A percentile compares a stretch with the other conserved stretches of the same genome.
phyloP scores from a whole-genome alignment of 2,888 invertebrate genomes.

The Mesorhabditis sp. region DNA sequence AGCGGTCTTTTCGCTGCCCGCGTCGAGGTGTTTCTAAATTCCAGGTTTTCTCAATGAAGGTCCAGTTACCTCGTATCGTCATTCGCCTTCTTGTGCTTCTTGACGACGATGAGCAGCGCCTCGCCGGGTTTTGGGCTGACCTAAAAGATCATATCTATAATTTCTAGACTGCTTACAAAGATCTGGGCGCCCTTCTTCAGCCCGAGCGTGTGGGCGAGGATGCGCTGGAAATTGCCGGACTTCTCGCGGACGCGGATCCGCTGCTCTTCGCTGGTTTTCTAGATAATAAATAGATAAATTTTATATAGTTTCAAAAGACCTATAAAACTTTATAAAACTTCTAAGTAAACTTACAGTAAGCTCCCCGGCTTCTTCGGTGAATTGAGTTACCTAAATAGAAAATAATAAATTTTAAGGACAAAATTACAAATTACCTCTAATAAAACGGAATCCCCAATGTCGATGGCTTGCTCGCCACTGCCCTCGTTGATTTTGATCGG shows the following conservation, averaged over 20 bases:
- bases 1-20: background rate
- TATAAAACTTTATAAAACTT: background rate
- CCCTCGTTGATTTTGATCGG: background rate
- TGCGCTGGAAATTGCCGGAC: background rate
- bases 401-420: background rate
- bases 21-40: background rate
- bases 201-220: background rate
- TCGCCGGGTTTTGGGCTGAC: background rate
- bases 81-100: background rate
- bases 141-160: background rate
- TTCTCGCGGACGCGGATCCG: background rate
- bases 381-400: background rate
- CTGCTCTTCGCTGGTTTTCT: background rate
- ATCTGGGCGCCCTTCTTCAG: background rate
- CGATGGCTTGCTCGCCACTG: background rate
- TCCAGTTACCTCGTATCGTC: background rate
- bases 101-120: background rate
- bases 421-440: background rate
- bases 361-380: background rate
- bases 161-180: background rate
- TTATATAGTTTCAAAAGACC: too few species aligned
- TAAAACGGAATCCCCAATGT: background rate
- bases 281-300: too few species aligned
- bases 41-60: background rate
- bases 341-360: background rate